Evolutionary conservation across 2,888 invertebrate species (phyloP), one percentile per base, ranked within the genome.

Genomic region (Ischnus inquisitorius): DNA sequence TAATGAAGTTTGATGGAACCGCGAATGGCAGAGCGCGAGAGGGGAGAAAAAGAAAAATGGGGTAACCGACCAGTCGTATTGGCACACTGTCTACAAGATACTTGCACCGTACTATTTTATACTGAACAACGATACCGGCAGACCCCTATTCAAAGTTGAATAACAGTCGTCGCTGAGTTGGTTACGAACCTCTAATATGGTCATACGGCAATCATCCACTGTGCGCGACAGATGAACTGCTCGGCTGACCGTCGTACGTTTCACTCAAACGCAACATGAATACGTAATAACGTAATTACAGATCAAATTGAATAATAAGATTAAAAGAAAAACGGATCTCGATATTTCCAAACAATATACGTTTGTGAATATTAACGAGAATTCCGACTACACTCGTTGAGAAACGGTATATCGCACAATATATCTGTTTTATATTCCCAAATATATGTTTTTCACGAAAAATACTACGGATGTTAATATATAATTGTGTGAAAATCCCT

Each of bases 221-320:
- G 48, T 46, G 14, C 65, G 78, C 78, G 74, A 81, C 81, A 72
- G 84, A 79, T 65, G 80, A 81, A 81, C 77, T 69, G 69, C 72
- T 77, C 76, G 79, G 69, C 74, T 84, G 78, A 81, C 65, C 81
- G 71, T 81, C 67, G 75, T 69, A 78, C 74, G 84, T 81, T 84
- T 81, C 81, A 79, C 81, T 81, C 69, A 71, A 78, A 79, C 75
- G 74, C 84, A 34, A 84, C 78, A 69, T 60, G 78, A 81, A 81
- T 84, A 75, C 78, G 78, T 75, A 79, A 84, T 81, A 60, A 78
- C 67, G 74, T 25, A 57, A 41, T 19, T 57, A 41, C 28, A 60
- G 25, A 41, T 34, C 34, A 51, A 39, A 46, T 71, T 57, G 76
- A 60, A 57, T 80, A 75, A 76, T 76, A 71, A 75, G 46, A 75